phyloP scores from a whole-genome alignment of 30 jellyfish, hydroid and myxozoan species.

The Cassiopea andromeda region DNA sequence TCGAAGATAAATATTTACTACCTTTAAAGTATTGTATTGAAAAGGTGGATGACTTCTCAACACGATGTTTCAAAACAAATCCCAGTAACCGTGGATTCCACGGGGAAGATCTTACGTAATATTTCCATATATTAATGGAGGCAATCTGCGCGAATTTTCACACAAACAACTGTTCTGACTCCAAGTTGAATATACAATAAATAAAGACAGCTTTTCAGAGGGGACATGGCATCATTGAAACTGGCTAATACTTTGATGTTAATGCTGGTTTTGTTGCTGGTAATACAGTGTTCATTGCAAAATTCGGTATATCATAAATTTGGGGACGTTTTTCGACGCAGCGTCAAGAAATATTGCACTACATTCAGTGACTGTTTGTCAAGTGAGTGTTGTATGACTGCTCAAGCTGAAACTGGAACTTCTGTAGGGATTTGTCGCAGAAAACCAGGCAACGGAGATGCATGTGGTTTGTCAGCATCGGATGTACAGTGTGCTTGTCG shows the following conservation, averaged over 20 bases:
- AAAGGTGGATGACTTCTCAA: background rate
- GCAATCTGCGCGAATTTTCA: background rate
- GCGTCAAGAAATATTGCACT: background rate
- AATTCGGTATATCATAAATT: background rate
- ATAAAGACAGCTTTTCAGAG: background rate
- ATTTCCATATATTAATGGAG: background rate
- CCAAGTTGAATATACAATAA: background rate
- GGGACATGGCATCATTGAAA: background rate
- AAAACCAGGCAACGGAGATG: background rate
- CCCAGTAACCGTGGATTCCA: background rate
- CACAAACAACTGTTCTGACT: background rate
- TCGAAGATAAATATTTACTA: background rate
- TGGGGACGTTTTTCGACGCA: constrained; percentile 3
- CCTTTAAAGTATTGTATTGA: background rate
- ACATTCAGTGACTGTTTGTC: background rate
- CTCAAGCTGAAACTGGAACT: background rate
- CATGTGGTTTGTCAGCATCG: background rate
- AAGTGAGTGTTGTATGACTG: background rate
- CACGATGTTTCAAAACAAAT: background rate
- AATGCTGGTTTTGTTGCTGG: background rate
- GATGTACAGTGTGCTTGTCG: background rate
- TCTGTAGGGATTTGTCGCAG: background rate
- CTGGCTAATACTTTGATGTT: background rate
- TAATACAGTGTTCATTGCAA: background rate
- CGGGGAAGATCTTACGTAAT: background rate